Conservation (phyloP, 1,140 invertebrate species). For the Drosophila sucinea region DNA sequence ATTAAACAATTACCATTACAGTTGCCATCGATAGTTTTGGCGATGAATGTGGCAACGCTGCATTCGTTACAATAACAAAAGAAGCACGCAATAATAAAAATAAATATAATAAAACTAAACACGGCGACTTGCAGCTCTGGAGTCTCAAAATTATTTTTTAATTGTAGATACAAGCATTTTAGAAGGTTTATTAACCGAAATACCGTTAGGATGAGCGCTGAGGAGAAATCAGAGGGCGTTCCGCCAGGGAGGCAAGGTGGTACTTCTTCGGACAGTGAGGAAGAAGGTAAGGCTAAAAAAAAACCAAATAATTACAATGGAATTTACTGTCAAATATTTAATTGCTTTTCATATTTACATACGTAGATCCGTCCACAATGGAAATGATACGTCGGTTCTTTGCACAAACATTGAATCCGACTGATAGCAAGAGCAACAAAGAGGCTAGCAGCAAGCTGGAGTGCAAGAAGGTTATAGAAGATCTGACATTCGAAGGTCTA, state of each 20-base stretch:
- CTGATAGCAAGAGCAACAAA: constrained; percentile 18
- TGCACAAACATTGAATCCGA: constrained; percentile 46
- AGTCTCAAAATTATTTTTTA: constrained; percentile 6
- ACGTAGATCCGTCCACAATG: constrained; percentile 45
- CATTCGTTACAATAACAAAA: not conserved
- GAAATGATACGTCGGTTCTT: constrained; percentile 63
- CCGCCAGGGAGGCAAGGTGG: not conserved
- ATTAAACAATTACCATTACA: not conserved
- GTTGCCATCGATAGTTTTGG: too few species aligned
- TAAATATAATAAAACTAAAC: constrained; percentile 5
- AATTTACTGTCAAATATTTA: constrained; percentile 22
- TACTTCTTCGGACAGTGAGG: constrained; percentile 22
- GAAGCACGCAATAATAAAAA: constrained; percentile 5
- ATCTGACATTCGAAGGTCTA: constrained; percentile 87
- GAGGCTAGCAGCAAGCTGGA: constrained; percentile 41
- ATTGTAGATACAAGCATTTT: not conserved
- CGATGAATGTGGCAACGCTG: not conserved
- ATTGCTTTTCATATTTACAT: not conserved
- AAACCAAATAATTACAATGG: not conserved
- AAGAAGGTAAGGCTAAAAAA: constrained; percentile 18
- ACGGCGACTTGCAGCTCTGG: constrained; percentile 1
- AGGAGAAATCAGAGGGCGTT: not conserved
- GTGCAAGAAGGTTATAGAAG: constrained; percentile 84
- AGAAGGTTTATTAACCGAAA: not conserved
- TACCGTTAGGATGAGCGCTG: constrained; percentile 20